Percentiles rank a stretch among this genome's conserved stretches.
These are phyloP conservation scores for Zonitis immaculata DNA, from an alignment of 2,888 invertebrate genomes.

Conservation along the genomic window DNA sequence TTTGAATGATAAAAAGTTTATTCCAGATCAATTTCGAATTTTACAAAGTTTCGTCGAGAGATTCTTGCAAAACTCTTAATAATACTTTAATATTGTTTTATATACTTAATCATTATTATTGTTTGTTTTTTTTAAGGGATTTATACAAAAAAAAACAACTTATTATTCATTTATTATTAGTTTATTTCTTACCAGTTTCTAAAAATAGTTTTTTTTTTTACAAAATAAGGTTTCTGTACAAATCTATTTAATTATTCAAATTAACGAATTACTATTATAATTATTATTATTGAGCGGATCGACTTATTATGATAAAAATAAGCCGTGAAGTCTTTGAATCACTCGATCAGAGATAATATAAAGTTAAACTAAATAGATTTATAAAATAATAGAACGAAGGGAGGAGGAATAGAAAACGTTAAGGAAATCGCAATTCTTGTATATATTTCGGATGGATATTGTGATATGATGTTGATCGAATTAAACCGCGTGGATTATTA, in stretches of 20 bases:
- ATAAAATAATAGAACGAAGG: neutral
- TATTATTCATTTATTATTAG: neutral
- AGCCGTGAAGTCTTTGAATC: neutral
- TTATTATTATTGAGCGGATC: neutral
- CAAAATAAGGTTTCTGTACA: neutral
- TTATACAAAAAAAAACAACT: neutral
- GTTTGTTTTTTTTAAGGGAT: too few relatives aligned
- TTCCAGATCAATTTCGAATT: slow-evolving; percentile 3
- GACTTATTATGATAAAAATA: too few relatives aligned
- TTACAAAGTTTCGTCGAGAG: slow-evolving; percentile 6
- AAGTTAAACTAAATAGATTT: neutral
- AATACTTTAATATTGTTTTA: too few relatives aligned
- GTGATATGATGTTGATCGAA: slow-evolving; percentile 58
- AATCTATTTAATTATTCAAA: neutral
- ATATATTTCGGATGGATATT: slow-evolving; percentile 61
- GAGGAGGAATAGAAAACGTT: neutral
- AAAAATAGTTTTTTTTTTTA: neutral
- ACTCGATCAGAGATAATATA: neutral
- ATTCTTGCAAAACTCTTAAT: neutral
- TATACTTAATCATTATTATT: too few relatives aligned
- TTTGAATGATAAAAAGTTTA: slow-evolving; percentile 5
- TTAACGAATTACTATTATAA: neutral
- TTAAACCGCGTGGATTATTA: slow-evolving; percentile 39
- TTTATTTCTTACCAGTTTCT: neutral
- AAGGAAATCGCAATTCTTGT: slow-evolving; percentile 61